These are phyloP conservation scores for Microplitis demolitor DNA, from an alignment of 1,140 invertebrate species.

Conservation along the genomic window DNA sequence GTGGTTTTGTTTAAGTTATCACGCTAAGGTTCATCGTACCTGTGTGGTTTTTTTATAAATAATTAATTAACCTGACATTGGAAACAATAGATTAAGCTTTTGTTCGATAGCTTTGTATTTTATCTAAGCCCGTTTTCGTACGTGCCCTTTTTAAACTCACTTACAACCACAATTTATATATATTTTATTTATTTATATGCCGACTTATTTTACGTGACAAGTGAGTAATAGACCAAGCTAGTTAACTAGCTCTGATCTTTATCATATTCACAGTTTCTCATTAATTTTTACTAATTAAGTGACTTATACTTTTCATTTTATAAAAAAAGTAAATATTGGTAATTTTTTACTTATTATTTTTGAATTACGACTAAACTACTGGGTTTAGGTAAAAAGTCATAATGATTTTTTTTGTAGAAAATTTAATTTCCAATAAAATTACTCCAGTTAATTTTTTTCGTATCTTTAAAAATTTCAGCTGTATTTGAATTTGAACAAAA, in stretches of 20 bases:
- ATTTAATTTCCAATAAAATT: too few species aligned
- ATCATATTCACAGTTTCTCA: not conserved
- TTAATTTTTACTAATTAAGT: not conserved
- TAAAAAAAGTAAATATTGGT: not conserved
- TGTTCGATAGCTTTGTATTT: not conserved
- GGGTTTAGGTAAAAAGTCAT: too few species aligned
- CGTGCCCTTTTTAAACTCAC: too few species aligned
- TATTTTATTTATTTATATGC: not conserved
- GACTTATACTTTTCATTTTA: not conserved
- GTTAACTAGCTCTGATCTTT: slow-evolving; percentile 1
- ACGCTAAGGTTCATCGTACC: too few species aligned
- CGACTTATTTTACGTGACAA: not conserved
- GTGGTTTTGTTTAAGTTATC: too few species aligned
- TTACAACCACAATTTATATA: not conserved
- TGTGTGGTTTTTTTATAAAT: too few species aligned
- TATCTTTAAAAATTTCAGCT: too few species aligned
- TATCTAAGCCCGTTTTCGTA: not conserved
- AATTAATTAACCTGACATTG: not conserved
- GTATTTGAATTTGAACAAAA: too few species aligned
- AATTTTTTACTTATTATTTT: too few species aligned
- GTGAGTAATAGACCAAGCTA: slow-evolving; percentile 2
- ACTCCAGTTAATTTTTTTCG: too few species aligned
- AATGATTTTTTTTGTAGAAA: too few species aligned
- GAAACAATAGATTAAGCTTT: not conserved
- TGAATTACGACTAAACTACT: too few species aligned